These are phyloP conservation scores for Cyphomyrus plagiostoma DNA, from an alignment of 2,113 vertebrate species.

Conservation along the genomic window DNA sequence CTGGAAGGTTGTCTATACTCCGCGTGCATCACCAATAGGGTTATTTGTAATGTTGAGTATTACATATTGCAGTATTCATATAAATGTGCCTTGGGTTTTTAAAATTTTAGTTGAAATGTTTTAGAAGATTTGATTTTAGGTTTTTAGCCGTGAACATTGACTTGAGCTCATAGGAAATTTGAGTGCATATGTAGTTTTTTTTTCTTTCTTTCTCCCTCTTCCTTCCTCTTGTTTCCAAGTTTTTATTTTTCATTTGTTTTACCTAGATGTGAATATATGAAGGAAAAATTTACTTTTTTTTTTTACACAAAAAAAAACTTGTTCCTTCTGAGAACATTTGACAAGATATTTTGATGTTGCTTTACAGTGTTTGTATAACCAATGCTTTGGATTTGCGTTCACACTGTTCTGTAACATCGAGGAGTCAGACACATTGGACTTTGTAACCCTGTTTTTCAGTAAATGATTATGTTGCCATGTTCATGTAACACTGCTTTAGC, in stretches of 20 bases:
- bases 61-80: constrained; percentile 57
- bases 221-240: not conserved
- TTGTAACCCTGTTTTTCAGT: constrained; percentile 38
- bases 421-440: constrained; percentile 35
- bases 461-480: constrained; percentile 42
- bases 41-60: constrained; percentile 33
- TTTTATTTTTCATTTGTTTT: not conserved
- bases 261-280: constrained; percentile 4
- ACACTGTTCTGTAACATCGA: constrained; percentile 11
- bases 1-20: not conserved
- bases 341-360: constrained; percentile 11
- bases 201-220: not conserved
- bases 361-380: constrained; percentile 15
- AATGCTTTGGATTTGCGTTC: not conserved
- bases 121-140: constrained; percentile 6
- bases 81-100: constrained; percentile 57
- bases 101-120: constrained; percentile 13
- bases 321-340: constrained; percentile 5
- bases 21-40: not conserved
- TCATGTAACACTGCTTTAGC: constrained; percentile 30
- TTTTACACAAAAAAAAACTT: not conserved
- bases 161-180: constrained; percentile 28
- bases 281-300: not conserved
- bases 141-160: constrained; percentile 37
- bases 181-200: constrained; percentile 27